phyloP scores from a whole-genome alignment of 2,797 vertebrate species.

The Pyrocephalus nanus region DNA sequence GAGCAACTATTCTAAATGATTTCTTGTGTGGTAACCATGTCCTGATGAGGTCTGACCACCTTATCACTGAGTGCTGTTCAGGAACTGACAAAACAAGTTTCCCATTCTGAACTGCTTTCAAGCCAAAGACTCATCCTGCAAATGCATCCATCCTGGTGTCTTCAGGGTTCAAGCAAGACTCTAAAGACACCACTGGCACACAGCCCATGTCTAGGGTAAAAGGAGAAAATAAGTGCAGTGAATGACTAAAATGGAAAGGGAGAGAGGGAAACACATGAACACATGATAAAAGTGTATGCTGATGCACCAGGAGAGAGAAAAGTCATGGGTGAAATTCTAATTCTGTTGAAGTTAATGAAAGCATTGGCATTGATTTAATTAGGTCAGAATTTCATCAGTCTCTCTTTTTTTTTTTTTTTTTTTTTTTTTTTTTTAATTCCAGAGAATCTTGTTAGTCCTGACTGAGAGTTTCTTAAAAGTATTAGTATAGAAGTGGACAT shows the following conservation, averaged over 20 bases:
- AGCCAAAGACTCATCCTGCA: not conserved
- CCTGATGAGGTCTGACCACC: not conserved
- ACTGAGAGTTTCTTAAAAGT: not conserved
- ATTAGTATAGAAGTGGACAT: not conserved
- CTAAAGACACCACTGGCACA: not conserved
- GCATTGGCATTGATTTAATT: not conserved
- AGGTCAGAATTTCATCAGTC: not conserved
- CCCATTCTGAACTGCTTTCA: not conserved
- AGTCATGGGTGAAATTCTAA: not conserved
- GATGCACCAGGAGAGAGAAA: not conserved
- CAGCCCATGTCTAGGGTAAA: not conserved
- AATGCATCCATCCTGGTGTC: fast-evolving
- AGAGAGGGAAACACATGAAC: not conserved
- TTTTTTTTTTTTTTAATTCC: too few species aligned
- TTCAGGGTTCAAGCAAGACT: not conserved
- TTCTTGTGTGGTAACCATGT: not conserved
- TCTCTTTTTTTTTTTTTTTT: not conserved
- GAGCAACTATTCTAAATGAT: not conserved
- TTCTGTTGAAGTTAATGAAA: constrained; percentile 11
- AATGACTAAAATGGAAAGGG: not conserved
- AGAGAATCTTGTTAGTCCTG: not conserved
- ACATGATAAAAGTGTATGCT: not conserved
- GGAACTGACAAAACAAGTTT: not conserved
- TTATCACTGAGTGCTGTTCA: not conserved
- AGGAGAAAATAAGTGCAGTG: not conserved